phyloP scores from a whole-genome alignment of 2,113 vertebrate genomes.

The Odobenus rosmarus region DNA sequence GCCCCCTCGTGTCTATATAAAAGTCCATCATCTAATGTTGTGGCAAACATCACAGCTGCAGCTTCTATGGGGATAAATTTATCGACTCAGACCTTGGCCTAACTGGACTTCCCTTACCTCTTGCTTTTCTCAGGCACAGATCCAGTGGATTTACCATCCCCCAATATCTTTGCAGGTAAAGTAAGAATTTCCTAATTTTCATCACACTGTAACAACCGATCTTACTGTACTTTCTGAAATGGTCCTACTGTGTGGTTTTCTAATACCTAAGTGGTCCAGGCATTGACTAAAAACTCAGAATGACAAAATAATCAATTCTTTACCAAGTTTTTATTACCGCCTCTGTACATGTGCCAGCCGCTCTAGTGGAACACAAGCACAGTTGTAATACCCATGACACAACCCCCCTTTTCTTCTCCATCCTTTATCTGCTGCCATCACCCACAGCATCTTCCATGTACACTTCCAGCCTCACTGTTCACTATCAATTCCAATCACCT shows the following conservation, averaged over 20 bases:
- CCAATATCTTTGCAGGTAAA: background rate
- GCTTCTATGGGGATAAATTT: background rate
- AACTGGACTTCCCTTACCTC: background rate
- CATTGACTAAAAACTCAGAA: slow-evolving; percentile 17
- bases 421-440: background rate
- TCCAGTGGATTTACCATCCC: background rate
- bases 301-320: background rate
- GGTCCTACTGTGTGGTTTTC: background rate
- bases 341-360: background rate
- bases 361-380: background rate
- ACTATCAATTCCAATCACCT: background rate
- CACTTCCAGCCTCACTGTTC: background rate
- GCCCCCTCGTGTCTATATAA: background rate
- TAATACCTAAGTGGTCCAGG: background rate
- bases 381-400: background rate
- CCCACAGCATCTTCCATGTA: background rate
- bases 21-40: background rate
- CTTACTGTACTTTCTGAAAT: background rate
- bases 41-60: background rate
- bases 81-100: background rate
- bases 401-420: background rate
- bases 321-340: background rate
- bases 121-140: background rate
- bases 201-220: background rate
- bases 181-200: background rate